Evolutionary conservation across 1,140 invertebrate species (phyloP), one percentile per base, ranked within the genome.

Genomic region (Drosophila melanogaster): DNA sequence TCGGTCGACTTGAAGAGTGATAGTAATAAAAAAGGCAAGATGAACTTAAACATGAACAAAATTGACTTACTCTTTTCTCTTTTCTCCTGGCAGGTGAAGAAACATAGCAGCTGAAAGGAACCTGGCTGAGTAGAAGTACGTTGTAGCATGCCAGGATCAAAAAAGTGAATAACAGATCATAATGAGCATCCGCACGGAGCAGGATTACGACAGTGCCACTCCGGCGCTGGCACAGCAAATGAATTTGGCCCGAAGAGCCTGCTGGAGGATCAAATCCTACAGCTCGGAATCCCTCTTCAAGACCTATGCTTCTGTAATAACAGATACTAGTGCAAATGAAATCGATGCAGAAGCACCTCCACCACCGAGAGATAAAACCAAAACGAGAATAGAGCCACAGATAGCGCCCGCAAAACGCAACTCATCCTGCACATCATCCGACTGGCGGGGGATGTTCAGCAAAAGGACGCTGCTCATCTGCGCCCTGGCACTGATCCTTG

Each of bases 181-280:
- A 66, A 91, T 89, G 80, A 67, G 47, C n/a, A 77, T 60, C 41
- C 77, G 74, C 14, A 91, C 90, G 69, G 89, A 91, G 64, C 80
- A 85, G 74, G 78, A 81, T 74, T 90, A 75, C 62, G 87, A 87
- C 66, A 90, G 72, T 61, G 76, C 79, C 55, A 83, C 87, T 58
- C 69, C 89, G 33, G 77, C 90, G 55, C 61, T 91, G 80, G 50
- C 84, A 47, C 90, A 91, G 62, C 79, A 91, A 73, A 90, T 91
- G 90, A 91, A 91, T 70, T 61, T 91, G 57, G 90, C 90, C 17
- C 70, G 90, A 15, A 72, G 90, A 46, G 90, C 90, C 53, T 91
- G 90, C 74, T 91, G 90, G 86, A 81, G 59, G 50, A 77, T 49
- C 64, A 58, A 53, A n/a, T 22, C 22, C 38, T 53, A 24, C 53